Base-by-base conservation (phyloP, 2,113 vertebrate genomes). In the Amphilophus citrinellus region DNA sequence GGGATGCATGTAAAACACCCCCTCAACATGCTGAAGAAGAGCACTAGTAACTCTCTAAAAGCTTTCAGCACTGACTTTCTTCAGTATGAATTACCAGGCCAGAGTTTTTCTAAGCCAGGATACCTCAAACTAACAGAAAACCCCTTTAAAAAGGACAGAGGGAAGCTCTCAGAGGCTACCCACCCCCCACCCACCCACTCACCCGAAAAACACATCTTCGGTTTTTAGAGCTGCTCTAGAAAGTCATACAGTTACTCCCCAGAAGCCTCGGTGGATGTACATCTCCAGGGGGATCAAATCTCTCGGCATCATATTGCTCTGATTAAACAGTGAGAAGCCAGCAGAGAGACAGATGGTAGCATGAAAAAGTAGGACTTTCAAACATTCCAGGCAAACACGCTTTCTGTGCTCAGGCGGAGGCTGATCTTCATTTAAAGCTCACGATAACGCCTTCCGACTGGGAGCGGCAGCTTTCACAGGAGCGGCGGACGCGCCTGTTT, bases 291-390 rank as follows among this genome's bases (percentile, higher is more conserved):
- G 77, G 77, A 89, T 82, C 87, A 87, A 80, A 85, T 89, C 92
- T 93, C 86, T 84, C 60, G 80, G 88, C 90, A 59, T 92, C 85
- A 56, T 60, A 62, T 66, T 82, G 89, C 90, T 93, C 92, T 94
- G 93, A 93, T 93, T 94, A 91, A 92, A 93, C 80, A 83, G 81
- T 61, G 88, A 90, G 76, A 80, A 83, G 88, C 84, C 83, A 91
- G 76, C 42, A 11, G 77, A 88, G 79, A 84, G 85, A 92, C 90
- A 91, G 90, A 93, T 87, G 88, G 86, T n/a, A 27, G 83, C 8
- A 20, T 61, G 80, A 76, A 89, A 88, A 91, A 89, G 14, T 84
- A 82, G 87, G 89, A 84, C 89, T 93, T 83, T 63, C 27, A 77
- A 84, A 87, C 62, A 84, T 76, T 83, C 58, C 65, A 76, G 57